These are phyloP conservation scores for Bibio marci DNA, from an alignment of 2,888 invertebrate species.

Conservation along the genomic window DNA sequence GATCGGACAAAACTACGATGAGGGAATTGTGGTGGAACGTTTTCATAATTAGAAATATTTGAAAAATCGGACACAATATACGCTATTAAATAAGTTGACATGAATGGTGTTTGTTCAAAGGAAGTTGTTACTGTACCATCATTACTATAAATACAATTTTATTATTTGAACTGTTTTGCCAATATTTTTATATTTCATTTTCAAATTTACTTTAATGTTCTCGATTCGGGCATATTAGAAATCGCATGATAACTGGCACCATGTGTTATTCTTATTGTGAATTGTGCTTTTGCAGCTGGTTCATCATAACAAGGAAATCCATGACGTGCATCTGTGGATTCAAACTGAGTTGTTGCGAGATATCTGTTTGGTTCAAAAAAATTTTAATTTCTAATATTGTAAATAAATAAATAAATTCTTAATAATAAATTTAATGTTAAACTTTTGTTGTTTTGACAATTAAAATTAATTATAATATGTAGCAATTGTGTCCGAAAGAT, in stretches of 20 bases:
- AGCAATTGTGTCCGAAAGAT: no score
- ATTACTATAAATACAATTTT: no score
- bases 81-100: conserved; percentile 68
- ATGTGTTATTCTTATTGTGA: conserved; percentile 42
- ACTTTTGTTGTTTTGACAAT: no score
- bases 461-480: no score
- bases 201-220: no score
- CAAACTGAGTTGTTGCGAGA: conserved; percentile 47
- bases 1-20: conserved; percentile 22
- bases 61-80: conserved; percentile 49
- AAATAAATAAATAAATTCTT: no score
- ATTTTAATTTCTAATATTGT: no score
- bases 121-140: conserved; percentile 33
- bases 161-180: no score
- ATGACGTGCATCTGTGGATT: conserved; percentile 44
- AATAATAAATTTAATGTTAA: no score
- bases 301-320: conserved; percentile 70
- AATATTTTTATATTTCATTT: no score
- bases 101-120: conserved; percentile 25
- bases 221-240: no score
- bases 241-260: conserved; percentile 25
- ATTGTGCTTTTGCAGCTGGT: conserved; percentile 47
- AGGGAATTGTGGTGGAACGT: conserved; percentile 18
- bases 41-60: conserved; percentile 20
- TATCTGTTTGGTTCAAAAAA: no score